Evolutionary conservation across 2,888 invertebrate species (phyloP).

Genomic region (Eudemis profundana): DNA sequence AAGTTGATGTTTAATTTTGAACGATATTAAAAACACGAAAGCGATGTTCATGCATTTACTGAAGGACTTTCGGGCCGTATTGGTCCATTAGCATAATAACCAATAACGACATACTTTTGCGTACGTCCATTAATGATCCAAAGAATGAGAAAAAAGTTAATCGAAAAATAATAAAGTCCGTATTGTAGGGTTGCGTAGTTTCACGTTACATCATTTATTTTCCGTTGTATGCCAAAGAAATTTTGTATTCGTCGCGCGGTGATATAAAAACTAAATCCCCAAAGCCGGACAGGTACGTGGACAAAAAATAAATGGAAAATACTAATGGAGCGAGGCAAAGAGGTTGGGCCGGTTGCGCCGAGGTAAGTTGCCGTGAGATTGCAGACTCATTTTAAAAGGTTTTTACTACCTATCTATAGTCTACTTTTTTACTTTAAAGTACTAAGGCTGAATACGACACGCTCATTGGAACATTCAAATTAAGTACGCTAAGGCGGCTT

Average conservation of each 20-base stretch:
- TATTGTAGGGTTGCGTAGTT: slow-evolving; percentile 63
- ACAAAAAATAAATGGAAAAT: slow-evolving; percentile 86
- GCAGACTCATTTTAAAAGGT: slow-evolving; percentile 12
- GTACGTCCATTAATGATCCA: slow-evolving; percentile 41
- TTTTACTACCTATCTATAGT: no score
- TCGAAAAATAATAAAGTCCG: slow-evolving; percentile 71
- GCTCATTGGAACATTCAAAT: no score
- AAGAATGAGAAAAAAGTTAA: slow-evolving; percentile 62
- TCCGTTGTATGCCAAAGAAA: slow-evolving; percentile 76
- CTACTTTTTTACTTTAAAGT: no score
- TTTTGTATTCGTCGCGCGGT: slow-evolving; percentile 82
- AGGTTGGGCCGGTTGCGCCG: slow-evolving; percentile 68
- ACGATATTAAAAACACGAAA: slow-evolving; percentile 2
- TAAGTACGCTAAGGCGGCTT: no score
- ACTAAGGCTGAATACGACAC: no score
- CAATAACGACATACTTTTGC: slow-evolving; percentile 43
- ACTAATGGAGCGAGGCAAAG: slow-evolving; percentile 82
- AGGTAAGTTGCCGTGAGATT: slow-evolving; percentile 63
- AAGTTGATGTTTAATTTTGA: slow-evolving; percentile 15
- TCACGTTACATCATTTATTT: slow-evolving; percentile 80
- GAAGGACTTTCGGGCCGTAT: slow-evolving; percentile 12
- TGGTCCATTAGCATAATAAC: slow-evolving; percentile 41
- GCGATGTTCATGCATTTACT: slow-evolving; percentile 15
- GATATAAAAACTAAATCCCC: slow-evolving; percentile 81
- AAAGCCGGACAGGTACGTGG: slow-evolving; percentile 83